A percentile compares a stretch with the other conserved stretches of the same genome.
These are phyloP conservation scores for Xestia sexstrigata DNA, from an alignment of 2,888 invertebrate species.

Conservation along the genomic window DNA sequence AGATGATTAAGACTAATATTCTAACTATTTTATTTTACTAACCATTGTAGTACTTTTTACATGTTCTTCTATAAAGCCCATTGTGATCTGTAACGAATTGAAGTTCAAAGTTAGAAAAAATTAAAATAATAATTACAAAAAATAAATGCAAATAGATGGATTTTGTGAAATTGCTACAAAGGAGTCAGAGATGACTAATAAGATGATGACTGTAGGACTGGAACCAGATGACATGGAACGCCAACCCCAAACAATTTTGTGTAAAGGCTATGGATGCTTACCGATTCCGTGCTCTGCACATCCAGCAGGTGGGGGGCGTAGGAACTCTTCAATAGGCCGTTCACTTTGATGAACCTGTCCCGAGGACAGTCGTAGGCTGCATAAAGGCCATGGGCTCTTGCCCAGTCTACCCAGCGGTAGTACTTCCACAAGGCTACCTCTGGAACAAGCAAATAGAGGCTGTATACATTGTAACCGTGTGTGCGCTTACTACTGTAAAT, in stretches of 20 bases:
- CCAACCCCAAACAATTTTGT: neutral
- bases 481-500: neutral
- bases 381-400: slow-evolving; percentile 81
- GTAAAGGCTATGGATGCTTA: slow-evolving; percentile 59
- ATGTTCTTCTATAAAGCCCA: slow-evolving; percentile 77
- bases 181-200: neutral
- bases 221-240: neutral
- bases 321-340: slow-evolving; percentile 83
- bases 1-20: neutral
- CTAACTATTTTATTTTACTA: slow-evolving; percentile 28
- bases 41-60: slow-evolving; percentile 71
- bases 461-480: neutral
- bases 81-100: slow-evolving; percentile 76
- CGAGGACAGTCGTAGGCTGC: slow-evolving; percentile 84
- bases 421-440: slow-evolving; percentile 85
- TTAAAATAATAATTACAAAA: too few relatives aligned
- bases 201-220: neutral
- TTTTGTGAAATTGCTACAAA: neutral
- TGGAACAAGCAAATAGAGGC: slow-evolving; percentile 51
- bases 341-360: slow-evolving; percentile 81
- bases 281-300: slow-evolving; percentile 84
- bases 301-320: slow-evolving; percentile 84
- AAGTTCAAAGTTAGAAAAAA: slow-evolving; percentile 3
- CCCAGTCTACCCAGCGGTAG: slow-evolving; percentile 87
- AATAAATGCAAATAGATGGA: neutral